Conservation (phyloP, 2,797 vertebrate genomes). For the Hipposideros larvatus region DNA sequence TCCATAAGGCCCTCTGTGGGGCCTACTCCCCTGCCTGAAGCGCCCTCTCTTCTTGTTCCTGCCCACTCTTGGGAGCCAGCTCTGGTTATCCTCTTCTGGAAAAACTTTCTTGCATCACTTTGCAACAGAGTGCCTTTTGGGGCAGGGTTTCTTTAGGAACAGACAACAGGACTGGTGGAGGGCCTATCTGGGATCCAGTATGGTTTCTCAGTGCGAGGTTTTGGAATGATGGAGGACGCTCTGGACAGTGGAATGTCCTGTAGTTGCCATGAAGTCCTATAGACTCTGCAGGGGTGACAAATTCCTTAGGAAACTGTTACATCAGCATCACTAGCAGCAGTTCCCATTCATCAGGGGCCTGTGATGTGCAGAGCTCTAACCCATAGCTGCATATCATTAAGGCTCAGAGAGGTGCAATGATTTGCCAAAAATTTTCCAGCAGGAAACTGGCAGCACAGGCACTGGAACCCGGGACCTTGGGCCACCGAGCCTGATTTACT, state of each 20-base stretch:
- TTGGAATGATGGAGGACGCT: not conserved
- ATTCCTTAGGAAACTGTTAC: not conserved
- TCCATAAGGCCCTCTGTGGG: not conserved
- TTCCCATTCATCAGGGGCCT: not conserved
- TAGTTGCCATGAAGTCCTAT: not conserved
- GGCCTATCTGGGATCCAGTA: not conserved
- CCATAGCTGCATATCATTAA: fast-evolving
- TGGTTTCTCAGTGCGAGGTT: not conserved
- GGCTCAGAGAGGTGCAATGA: not conserved
- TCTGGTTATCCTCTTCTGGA: not conserved
- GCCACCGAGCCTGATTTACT: not conserved
- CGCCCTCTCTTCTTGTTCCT: not conserved
- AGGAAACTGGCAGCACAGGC: not conserved
- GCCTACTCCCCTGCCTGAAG: not conserved
- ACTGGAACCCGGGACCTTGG: not conserved
- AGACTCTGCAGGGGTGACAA: not conserved
- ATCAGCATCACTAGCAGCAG: not conserved
- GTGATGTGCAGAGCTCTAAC: not conserved
- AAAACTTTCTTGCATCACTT: not conserved
- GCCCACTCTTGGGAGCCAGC: not conserved
- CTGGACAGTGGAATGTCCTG: not conserved
- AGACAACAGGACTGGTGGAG: not conserved
- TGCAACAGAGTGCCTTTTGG: not conserved
- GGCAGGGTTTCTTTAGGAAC: not conserved
- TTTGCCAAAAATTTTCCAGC: not conserved